Evolutionary conservation across 2,888 invertebrate species (phyloP).

Genomic region (Ditula angustiorana): DNA sequence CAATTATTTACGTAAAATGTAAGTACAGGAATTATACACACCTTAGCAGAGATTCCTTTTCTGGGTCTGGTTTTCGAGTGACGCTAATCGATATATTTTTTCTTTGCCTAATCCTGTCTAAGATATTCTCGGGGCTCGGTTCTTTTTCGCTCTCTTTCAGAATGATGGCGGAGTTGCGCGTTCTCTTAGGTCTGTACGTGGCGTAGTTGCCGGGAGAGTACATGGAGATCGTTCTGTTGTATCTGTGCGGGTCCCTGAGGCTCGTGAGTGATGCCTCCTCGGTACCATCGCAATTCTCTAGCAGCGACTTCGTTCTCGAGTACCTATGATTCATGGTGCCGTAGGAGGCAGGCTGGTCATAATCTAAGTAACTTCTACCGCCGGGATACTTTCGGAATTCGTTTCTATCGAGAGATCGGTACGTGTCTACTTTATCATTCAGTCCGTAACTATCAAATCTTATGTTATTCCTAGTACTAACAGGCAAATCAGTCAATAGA

Average conservation of each 20-base stretch:
- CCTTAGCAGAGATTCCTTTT: slow-evolving; percentile 77
- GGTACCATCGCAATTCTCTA: slow-evolving; percentile 70
- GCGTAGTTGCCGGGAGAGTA: slow-evolving; percentile 82
- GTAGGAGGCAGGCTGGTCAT: slow-evolving; percentile 73
- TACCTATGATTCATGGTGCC: slow-evolving; percentile 65
- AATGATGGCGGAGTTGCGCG: slow-evolving; percentile 80
- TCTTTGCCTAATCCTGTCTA: slow-evolving; percentile 81
- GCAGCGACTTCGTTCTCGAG: slow-evolving; percentile 76
- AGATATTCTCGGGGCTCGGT: slow-evolving; percentile 80
- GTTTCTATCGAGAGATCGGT: slow-evolving; percentile 79
- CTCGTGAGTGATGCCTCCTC: slow-evolving; percentile 65
- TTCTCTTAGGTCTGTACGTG: slow-evolving; percentile 80
- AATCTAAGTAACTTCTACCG: slow-evolving; percentile 72
- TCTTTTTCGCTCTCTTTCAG: slow-evolving; percentile 81
- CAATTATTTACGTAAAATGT: slow-evolving; percentile 79
- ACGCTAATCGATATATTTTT: slow-evolving; percentile 81
- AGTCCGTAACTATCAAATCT: slow-evolving; percentile 72
- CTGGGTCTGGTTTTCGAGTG: slow-evolving; percentile 75
- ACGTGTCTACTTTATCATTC: slow-evolving; percentile 77
- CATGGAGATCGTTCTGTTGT: slow-evolving; percentile 78
- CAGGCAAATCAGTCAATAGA: slow-evolving; percentile 68
- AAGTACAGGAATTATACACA: slow-evolving; percentile 74
- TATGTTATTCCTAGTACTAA: slow-evolving; percentile 64
- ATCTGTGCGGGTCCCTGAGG: slow-evolving; percentile 73
- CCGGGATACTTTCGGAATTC: slow-evolving; percentile 77